A percentile compares a stretch with the other conserved stretches of the same genome.
These are phyloP conservation scores for Tinamus guttatus DNA, from an alignment of 2,113 vertebrate genomes.

Conservation along the genomic window DNA sequence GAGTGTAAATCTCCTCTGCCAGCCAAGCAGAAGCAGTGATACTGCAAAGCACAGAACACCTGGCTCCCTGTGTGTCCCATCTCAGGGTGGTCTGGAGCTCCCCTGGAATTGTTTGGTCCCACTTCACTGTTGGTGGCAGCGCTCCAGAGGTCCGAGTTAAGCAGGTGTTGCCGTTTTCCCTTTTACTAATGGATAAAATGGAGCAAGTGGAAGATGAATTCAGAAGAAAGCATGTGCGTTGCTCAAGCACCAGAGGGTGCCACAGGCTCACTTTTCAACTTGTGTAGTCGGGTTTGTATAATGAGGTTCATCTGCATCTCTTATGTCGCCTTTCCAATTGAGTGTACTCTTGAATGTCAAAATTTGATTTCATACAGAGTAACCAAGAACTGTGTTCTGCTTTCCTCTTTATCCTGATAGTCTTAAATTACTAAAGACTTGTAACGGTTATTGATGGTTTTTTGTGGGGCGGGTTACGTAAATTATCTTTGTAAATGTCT, in stretches of 20 bases:
- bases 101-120: not conserved
- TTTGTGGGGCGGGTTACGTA: too few species aligned
- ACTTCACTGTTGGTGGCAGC: accelerated
- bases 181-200: not conserved
- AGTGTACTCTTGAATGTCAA: not conserved
- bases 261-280: constrained; percentile 63
- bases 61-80: not conserved
- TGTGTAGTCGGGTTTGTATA: not conserved
- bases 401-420: not conserved
- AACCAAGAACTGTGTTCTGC: not conserved
- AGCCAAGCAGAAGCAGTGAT: not conserved
- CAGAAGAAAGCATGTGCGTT: not conserved
- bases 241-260: constrained; percentile 79
- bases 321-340: not conserved
- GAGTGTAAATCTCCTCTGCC: not conserved
- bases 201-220: not conserved
- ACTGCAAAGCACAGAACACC: not conserved
- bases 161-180: not conserved
- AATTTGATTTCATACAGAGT: not conserved
- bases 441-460: accelerated
- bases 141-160: not conserved
- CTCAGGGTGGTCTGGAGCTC: accelerated
- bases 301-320: not conserved
- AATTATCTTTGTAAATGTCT: too few species aligned
- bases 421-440: not conserved